A percentile compares a stretch with the other conserved stretches of the same genome.
phyloP scores from a whole-genome alignment of 2,113 vertebrate species.

The Caretta caretta region DNA sequence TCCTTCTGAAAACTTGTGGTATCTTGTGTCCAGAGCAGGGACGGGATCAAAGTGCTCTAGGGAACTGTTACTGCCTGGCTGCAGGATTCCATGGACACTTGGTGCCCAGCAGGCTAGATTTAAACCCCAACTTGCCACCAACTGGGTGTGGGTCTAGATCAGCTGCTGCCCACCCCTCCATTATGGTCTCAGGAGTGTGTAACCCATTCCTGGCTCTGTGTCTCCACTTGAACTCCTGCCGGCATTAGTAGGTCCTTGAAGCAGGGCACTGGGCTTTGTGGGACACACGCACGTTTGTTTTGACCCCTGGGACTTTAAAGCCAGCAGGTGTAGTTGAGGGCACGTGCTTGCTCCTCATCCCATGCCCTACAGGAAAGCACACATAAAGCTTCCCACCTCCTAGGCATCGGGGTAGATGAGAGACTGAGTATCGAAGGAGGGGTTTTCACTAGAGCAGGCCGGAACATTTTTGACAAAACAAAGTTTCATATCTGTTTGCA shows the following conservation, averaged over 20 bases:
- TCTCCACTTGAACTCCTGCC: neutral
- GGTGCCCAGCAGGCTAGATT: too few relatives aligned
- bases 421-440: neutral
- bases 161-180: too few relatives aligned
- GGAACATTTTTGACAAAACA: too few relatives aligned
- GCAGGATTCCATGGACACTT: too few relatives aligned
- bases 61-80: neutral
- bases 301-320: neutral
- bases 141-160: too few relatives aligned
- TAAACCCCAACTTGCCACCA: too few relatives aligned
- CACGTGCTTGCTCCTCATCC: neutral
- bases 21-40: neutral
- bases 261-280: neutral
- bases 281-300: neutral
- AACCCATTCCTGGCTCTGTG: neutral
- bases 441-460: too few relatives aligned
- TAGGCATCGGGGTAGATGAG: neutral
- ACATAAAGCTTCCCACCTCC: neutral
- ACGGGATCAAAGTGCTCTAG: neutral
- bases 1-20: neutral
- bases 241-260: neutral
- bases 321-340: neutral
- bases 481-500: neutral
- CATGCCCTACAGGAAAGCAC: neutral
- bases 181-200: too few relatives aligned